Evolutionary conservation across 2,797 vertebrate species (phyloP), one percentile per base, ranked within the genome.

Genomic region (Ptychobarbus kaznakovi): DNA sequence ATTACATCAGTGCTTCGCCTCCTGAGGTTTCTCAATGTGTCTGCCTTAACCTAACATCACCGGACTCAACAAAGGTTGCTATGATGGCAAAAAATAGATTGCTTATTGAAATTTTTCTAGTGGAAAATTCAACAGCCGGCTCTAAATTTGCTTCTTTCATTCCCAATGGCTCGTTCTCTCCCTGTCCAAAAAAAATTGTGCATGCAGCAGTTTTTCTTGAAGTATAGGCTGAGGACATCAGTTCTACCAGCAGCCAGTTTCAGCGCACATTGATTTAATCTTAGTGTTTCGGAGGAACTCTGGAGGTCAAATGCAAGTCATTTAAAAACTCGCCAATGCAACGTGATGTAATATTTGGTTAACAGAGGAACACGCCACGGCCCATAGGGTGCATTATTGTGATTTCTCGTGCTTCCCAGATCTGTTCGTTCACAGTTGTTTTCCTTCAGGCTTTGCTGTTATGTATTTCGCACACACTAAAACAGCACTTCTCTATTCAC

Each of bases 211-310:
- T 91, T 93, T 92, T 89, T 89, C 70, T 81, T 88, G 89, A 84
- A 92, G 92, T 87, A 83, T 32, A 51, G 90, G 89, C 90, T 92
- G 87, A 74, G 89, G 92, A 95, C 92, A 92, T 91, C 92, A 91
- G 90, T 93, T 92, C 90, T 90, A 90, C 90, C 92, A 93, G 92
- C 89, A 92, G 91, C 89, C 91, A 93, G 92, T 86, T 83, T 74
- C 78, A 91, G 91, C 84, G 2, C 86, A 91, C 86, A 87, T 74
- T 87, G 88, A 94, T 90, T 68, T 89, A 93, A 90, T 88, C 88
- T 82, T 84, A 89, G 92, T 83, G 85, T 88, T 87, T 91, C 76
- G 42, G 82, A 92, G 91, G 75, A 91, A 87, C 66, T 88, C 74
- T 86, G 83, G 89, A 91, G 87, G 90, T 89, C 89, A 87, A 79